Base-by-base conservation (phyloP, 2,113 vertebrate species). In the Carettochelys insculpta region DNA sequence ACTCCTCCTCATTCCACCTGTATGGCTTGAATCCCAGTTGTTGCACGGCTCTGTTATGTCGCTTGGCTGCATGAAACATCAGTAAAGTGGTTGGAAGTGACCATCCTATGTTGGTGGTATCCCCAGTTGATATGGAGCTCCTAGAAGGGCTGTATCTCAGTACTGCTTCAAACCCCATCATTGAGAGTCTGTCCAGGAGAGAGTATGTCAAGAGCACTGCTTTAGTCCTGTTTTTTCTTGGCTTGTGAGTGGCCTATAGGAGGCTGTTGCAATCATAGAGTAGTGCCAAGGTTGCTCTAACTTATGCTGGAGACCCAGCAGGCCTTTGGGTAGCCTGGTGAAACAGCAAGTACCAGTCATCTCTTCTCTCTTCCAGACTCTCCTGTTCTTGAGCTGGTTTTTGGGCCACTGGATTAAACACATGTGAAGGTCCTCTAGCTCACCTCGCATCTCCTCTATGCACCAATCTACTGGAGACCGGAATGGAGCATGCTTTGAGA, bases 1-100 rank as follows among this genome's bases (percentile, higher is more conserved):
- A 54, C 45, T 77, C 13, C 45, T 77, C 13, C 50, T 14, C 41
- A 8, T 16, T 4, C 48, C 50, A 34, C 5, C n/a, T 2, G 1
- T 16, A 41, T 34, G 51, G 29, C 9, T 19, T 0, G 7, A 75
- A 47, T n/a, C 41, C 3, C 22, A 1, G 6, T 1, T 48, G 27
- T 43, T 16, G 31, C n/a, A 53, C 41, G 24, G 56, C 77, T 24
- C 88, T 47, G 12, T 2, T 3, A 43, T 71, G 43, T 56, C 11
- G 43, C 71, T 25, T 11, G 24, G 71, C 71, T 25, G 71, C 25
- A 45, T 13, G 24, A 45, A 29, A 41, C 24, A 45, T 29, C 71
- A 43, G 24, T 45, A 16, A 29, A 75, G 41, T 6, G 25, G 12
- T 24, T 24, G 5, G 41, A 45, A 75, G 41, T 75, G 24, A 75